Evolutionary conservation across 2,113 vertebrate species (phyloP).

Genomic region (Garra rufa): DNA sequence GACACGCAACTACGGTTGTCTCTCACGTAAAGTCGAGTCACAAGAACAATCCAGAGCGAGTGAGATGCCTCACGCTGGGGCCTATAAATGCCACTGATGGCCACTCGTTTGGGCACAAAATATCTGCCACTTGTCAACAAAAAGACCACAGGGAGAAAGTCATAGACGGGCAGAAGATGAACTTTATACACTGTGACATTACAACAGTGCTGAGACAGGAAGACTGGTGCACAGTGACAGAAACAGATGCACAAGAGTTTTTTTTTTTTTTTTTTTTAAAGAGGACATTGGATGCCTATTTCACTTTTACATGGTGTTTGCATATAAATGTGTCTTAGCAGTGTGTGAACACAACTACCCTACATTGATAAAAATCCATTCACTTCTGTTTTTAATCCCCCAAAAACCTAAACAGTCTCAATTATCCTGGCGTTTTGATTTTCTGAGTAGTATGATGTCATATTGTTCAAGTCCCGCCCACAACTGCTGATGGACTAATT

Average conservation of each 20-base stretch:
- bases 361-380: too few species aligned
- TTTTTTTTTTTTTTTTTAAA: neutral
- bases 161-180: neutral
- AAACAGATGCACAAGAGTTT: slow-evolving; percentile 1
- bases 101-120: slow-evolving; percentile 14
- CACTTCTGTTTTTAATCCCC: too few species aligned
- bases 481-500: too few species aligned
- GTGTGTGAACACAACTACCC: too few species aligned
- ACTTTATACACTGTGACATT: neutral
- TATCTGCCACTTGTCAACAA: neutral
- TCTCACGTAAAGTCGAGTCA: neutral
- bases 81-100: neutral
- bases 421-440: too few species aligned
- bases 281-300: too few species aligned
- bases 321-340: too few species aligned
- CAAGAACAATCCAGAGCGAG: neutral
- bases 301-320: too few species aligned
- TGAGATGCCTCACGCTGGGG: neutral
- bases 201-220: neutral
- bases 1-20: neutral
- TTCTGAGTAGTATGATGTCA: too few species aligned
- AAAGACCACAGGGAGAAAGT: neutral
- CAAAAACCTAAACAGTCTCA: too few species aligned
- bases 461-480: too few species aligned
- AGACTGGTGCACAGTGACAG: neutral